Conservation (phyloP, 2,888 invertebrate species). For the Anorthoa munda region DNA sequence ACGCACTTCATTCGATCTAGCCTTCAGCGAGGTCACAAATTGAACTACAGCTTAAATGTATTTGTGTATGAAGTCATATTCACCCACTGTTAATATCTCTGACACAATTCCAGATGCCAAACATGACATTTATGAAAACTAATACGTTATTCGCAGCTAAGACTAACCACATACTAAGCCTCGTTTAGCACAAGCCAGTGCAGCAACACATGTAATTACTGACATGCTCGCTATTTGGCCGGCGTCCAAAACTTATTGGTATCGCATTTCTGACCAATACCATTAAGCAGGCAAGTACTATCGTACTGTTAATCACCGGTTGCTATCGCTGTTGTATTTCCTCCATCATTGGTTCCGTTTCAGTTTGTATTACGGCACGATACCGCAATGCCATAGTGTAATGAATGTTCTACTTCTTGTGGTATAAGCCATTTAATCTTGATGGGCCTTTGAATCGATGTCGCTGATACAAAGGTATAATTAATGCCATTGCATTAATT, state of each 20-base stretch:
- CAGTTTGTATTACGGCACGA: slow-evolving; percentile 30
- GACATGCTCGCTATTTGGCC: slow-evolving; percentile 62
- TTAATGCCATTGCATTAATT: not conserved
- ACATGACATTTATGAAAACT: slow-evolving; percentile 26
- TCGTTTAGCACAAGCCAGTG: slow-evolving; percentile 46
- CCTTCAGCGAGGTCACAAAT: not conserved
- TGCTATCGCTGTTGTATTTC: slow-evolving; percentile 54
- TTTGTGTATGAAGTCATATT: not conserved
- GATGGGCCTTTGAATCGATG: slow-evolving; percentile 1
- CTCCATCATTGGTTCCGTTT: slow-evolving; percentile 57
- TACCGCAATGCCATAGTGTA: slow-evolving; percentile 21
- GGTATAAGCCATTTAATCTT: slow-evolving; percentile 1
- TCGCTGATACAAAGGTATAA: not conserved
- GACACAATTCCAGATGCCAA: slow-evolving; percentile 5
- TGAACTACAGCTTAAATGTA: not conserved
- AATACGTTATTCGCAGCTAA: slow-evolving; percentile 25
- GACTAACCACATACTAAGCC: slow-evolving; percentile 33
- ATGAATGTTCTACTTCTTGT: slow-evolving; percentile 14
- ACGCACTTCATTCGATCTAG: not conserved
- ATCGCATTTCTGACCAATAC: slow-evolving; percentile 63
- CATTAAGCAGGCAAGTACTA: slow-evolving; percentile 60
- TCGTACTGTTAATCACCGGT: slow-evolving; percentile 59
- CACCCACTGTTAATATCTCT: not conserved
- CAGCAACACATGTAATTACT: slow-evolving; percentile 59
- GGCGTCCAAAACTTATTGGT: slow-evolving; percentile 60